These are phyloP conservation scores for Cataglyphis rosenhaueri DNA, from an alignment of 2,888 invertebrate species.

Conservation along the genomic window DNA sequence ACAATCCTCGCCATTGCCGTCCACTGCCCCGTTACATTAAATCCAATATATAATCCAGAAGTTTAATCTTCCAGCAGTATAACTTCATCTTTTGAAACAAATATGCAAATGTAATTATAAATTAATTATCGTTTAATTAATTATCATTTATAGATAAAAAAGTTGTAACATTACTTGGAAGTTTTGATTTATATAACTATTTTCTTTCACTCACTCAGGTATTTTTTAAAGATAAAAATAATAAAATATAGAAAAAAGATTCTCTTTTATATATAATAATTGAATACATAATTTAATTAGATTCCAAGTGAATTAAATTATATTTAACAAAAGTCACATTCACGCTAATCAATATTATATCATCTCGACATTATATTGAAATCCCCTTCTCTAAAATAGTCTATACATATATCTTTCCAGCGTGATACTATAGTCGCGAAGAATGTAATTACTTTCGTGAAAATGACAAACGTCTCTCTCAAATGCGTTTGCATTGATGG, in stretches of 20 bases:
- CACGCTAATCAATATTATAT: background rate
- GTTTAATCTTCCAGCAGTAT: slow-evolving; percentile 2
- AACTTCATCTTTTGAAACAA: background rate
- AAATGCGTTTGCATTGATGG: slow-evolving; percentile 22
- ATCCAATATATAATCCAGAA: slow-evolving; percentile 28
- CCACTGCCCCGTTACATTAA: background rate
- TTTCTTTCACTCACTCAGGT: background rate
- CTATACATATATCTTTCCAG: slow-evolving; percentile 33
- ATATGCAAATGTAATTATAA: background rate
- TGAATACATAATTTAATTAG: background rate
- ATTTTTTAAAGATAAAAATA: background rate
- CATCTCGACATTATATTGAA: background rate
- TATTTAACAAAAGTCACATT: slow-evolving; percentile 1
- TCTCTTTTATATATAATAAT: background rate
- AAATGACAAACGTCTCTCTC: slow-evolving; percentile 67
- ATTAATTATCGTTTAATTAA: slow-evolving; percentile 3
- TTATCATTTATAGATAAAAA: background rate
- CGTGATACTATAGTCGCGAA: slow-evolving; percentile 43
- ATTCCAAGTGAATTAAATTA: slow-evolving; percentile 19
- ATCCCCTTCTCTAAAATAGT: slow-evolving; percentile 7
- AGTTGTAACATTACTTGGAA: background rate
- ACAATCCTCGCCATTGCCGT: background rate
- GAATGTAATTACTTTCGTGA: slow-evolving; percentile 71
- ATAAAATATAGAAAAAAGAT: background rate
- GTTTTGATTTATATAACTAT: background rate